Evolutionary conservation across 1,140 invertebrate genomes (phyloP), one percentile per base, ranked within the genome.

Genomic region (Delia radicum): DNA sequence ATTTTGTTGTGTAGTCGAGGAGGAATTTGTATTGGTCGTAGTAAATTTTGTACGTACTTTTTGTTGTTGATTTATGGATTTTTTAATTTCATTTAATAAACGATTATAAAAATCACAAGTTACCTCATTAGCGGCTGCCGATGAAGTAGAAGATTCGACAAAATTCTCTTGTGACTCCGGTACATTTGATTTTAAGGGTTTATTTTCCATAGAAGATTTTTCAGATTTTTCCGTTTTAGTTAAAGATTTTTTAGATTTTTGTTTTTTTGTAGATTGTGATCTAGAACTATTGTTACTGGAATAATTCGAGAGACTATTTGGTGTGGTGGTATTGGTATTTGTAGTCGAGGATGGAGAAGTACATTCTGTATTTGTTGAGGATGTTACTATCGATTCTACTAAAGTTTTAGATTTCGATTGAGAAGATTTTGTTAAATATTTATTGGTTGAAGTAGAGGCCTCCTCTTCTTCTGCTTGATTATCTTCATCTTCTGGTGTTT

Each of bases 21-120:
- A 8, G 8, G n/a, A 7, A 10, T 21, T 21, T 21, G 18, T 18
- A 21, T 37, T 13, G 15, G 42, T 24, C 24, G 48, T 7, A 33
- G 72, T 46, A n/a, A 37, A 73, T 31, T 55, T 73, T 28, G 37
- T 18, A 7, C 48, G 61, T 13, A 31, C 13, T 33, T 27, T 46
- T 55, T 46, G 27, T 24, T 76, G 42, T 65, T 76, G 21, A 24
- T 76, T 37, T 26, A 86, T 77, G 46, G 80, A 84, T 77, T 83
- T 84, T 65, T 86, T 86, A 37, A 86, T 86, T 67, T 86, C 84
- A 63, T 84, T 83, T 2, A 86, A 69, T 7, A 86, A 74, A 31
- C 84, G 82, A 76, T 85, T 85, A 73, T 86, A 86, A 33, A 86
- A 86, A 42, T 86, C 84, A 71, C 84, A 86, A 76, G 79, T 82